Conservation (phyloP, 1,140 invertebrate genomes). For the Samia ricini region DNA sequence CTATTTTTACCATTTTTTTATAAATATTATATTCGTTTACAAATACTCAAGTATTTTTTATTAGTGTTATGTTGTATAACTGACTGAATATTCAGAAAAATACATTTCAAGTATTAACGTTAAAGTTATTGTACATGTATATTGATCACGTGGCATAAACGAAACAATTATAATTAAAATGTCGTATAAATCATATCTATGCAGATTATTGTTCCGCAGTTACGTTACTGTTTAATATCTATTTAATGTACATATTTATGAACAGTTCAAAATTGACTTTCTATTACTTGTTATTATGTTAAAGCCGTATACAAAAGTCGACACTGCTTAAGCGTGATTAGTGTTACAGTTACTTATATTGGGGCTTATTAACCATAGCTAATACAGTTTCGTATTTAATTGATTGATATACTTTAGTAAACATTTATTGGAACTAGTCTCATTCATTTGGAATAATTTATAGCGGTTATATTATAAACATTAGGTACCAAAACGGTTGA, state of each 20-base stretch:
- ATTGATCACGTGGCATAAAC: background rate
- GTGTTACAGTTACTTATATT: conserved; percentile 14
- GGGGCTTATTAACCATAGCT: conserved; percentile 13
- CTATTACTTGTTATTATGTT: conserved; percentile 52
- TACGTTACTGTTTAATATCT: background rate
- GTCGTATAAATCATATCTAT: background rate
- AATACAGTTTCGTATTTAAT: conserved; percentile 7
- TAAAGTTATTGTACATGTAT: no score
- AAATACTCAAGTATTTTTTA: no score
- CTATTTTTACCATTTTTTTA: no score
- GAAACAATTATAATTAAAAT: background rate
- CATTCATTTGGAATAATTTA: no score
- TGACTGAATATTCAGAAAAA: no score
- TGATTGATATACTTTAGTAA: conserved; percentile 5
- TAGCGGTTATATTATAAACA: no score
- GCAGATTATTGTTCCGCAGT: background rate
- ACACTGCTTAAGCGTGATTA: background rate
- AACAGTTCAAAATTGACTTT: conserved; percentile 57
- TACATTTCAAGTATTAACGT: no score
- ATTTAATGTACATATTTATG: background rate
- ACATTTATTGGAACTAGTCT: background rate
- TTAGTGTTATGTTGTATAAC: no score
- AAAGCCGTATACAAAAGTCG: conserved; percentile 10
- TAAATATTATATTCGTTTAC: no score
- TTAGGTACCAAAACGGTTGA: conserved; percentile 32